Evolutionary conservation across 1,140 invertebrate species (phyloP), one percentile per base, ranked within the genome.

Genomic region (Cephus cinctus): DNA sequence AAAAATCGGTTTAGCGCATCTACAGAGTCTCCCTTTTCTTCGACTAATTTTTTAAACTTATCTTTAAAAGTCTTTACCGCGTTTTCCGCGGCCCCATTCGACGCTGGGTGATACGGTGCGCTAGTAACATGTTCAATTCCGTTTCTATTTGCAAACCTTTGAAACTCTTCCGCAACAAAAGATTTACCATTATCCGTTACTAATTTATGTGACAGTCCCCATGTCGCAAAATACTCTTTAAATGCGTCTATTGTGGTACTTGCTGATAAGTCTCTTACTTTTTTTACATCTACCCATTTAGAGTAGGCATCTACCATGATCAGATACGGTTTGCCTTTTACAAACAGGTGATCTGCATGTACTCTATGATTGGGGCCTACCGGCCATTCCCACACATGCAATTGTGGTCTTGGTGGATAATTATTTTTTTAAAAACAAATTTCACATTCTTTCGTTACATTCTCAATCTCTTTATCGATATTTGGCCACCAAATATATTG

Each of bases 321-420:
- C 12, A 57, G n/a, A 41, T 53, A 57, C 31, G 43, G 45, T 15
- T 21, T 11, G 2, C 41, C 43, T 11, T 22, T 35, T n/a, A 56
- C 18, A 41, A 23, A 9, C 40, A 39, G 5, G 19, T 35, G 47
- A 70, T 70, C 65, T 4, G 54, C 56, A 36, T 67, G 57, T 1
- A 66, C 5, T 2, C 65, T 47, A 9, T 53, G 38, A 61, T 63
- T 67, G 5, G 59, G 61, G 4, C 49, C 22, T 11, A 48, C 18
- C 0, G 63, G 62, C 25, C 56, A 69, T 44, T 60, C 48, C 66
- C 64, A 67, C 2, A 59, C 55, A 18, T 60, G 56, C 9, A 69
- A 39, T 2, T 31, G 43, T 2, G 56, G 52, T 22, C 38, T 53
- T 9, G 66, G 52, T 12, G 59, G 58, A 20, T 51, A 35, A 3